phyloP scores from a whole-genome alignment of 1,140 invertebrate genomes.

The Magallana angulata region DNA sequence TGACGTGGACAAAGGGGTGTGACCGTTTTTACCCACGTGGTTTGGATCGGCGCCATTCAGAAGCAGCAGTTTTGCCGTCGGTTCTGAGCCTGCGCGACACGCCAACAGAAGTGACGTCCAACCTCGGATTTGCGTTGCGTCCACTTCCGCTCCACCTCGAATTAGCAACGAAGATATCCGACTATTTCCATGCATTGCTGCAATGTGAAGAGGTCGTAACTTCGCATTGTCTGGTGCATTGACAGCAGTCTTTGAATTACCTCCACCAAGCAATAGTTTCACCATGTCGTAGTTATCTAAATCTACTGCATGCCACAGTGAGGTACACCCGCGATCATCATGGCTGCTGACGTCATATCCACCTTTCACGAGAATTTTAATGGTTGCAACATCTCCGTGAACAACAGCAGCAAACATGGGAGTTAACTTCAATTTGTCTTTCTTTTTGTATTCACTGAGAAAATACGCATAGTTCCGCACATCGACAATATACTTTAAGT shows the following conservation, averaged over 20 bases:
- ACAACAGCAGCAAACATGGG: slow-evolving; percentile 68
- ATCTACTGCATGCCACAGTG: slow-evolving; percentile 72
- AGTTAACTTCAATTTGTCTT: slow-evolving; percentile 66
- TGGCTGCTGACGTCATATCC: slow-evolving; percentile 70
- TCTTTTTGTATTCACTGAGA: slow-evolving; percentile 65
- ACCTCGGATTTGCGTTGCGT: slow-evolving; percentile 67
- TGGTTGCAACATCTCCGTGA: slow-evolving; percentile 63
- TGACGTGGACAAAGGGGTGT: slow-evolving; percentile 68
- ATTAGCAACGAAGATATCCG: slow-evolving; percentile 68
- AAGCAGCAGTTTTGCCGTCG: slow-evolving; percentile 65
- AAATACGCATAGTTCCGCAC: slow-evolving; percentile 62
- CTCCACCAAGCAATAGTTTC: slow-evolving; percentile 59
- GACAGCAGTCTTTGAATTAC: slow-evolving; percentile 60
- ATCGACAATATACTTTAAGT: slow-evolving; percentile 69
- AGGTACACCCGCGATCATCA: slow-evolving; percentile 71
- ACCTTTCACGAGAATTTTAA: slow-evolving; percentile 64
- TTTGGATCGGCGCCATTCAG: slow-evolving; percentile 74
- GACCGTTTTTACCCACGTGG: slow-evolving; percentile 68
- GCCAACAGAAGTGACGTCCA: slow-evolving; percentile 71
- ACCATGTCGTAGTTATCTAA: slow-evolving; percentile 70
- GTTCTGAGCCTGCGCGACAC: slow-evolving; percentile 61
- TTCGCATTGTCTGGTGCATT: slow-evolving; percentile 64
- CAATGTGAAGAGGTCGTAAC: slow-evolving; percentile 70
- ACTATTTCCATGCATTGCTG: slow-evolving; percentile 68
- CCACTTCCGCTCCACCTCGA: slow-evolving; percentile 65